A percentile compares a stretch with the other conserved stretches of the same genome.
Evolutionary conservation across 2,888 invertebrate genomes (phyloP).

Genomic region (Scaptomyza caliginosa): DNA sequence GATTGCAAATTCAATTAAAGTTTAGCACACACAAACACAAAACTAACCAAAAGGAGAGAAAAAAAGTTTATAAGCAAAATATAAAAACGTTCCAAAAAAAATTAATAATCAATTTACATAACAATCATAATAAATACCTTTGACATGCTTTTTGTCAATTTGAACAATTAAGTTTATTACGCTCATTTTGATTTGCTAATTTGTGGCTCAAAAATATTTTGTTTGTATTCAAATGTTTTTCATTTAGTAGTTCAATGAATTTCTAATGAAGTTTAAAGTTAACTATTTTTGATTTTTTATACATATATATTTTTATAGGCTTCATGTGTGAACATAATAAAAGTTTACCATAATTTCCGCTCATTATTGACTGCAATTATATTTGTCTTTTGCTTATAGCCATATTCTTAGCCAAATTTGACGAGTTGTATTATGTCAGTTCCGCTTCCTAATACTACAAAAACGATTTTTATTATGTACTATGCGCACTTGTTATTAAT

Average conservation of each 20-base stretch:
- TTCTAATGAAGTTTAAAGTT: not conserved
- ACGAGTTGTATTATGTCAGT: slow-evolving; percentile 54
- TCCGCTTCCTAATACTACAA: slow-evolving; percentile 71
- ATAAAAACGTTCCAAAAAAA: slow-evolving; percentile 6
- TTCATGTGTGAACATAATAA: not conserved
- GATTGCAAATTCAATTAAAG: slow-evolving; percentile 79
- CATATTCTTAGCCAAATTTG: slow-evolving; percentile 34
- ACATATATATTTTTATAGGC: not conserved
- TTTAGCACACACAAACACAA: slow-evolving; percentile 43
- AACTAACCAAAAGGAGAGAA: not conserved
- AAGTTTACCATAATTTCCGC: slow-evolving; percentile 28
- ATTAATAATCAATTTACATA: slow-evolving; percentile 32
- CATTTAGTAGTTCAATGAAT: not conserved
- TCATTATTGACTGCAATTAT: slow-evolving; percentile 22
- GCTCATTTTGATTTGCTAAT: not conserved
- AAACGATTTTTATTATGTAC: slow-evolving; percentile 14
- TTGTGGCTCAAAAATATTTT: slow-evolving; percentile 1
- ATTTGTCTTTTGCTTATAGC: not conserved
- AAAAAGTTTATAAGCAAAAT: not conserved
- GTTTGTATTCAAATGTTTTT: not conserved
- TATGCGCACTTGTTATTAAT: slow-evolving; percentile 43
- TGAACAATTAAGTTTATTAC: slow-evolving; percentile 14
- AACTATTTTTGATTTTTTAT: not conserved
- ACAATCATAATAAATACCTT: slow-evolving; percentile 29
- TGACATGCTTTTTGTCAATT: slow-evolving; percentile 26